Evolutionary conservation across 2,888 invertebrate species (phyloP).

Genomic region (Dicranocentrus wangi): DNA sequence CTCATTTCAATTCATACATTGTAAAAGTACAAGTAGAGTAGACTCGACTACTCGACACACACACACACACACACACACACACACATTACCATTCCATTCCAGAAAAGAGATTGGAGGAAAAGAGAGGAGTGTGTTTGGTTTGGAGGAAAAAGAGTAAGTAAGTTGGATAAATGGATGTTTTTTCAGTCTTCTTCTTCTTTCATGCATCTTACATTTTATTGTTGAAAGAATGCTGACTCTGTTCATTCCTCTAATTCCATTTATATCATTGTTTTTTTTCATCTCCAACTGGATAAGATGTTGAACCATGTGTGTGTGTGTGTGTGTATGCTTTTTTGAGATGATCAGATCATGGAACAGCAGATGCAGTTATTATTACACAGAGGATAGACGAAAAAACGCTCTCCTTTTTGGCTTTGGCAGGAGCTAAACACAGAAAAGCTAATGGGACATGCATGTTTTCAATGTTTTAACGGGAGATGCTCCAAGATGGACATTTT

Average conservation of each 20-base stretch:
- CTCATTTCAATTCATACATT: constrained; percentile 30
- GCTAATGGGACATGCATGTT: constrained; percentile 23
- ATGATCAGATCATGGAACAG: constrained; percentile 5
- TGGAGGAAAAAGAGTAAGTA: constrained; percentile 7
- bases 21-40: no score
- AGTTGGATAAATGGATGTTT: background rate
- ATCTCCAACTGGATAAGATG: constrained; percentile 6
- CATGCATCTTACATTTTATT: constrained; percentile 21
- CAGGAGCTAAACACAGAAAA: constrained; percentile 8
- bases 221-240: constrained; percentile 35
- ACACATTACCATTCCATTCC: constrained; percentile 23
- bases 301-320: constrained; percentile 6
- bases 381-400: background rate
- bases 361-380: constrained; percentile 11
- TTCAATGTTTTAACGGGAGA: background rate
- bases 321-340: background rate
- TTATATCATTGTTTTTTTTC: constrained; percentile 24
- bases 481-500: background rate
- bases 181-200: background rate
- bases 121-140: constrained; percentile 45
- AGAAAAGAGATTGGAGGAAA: constrained; percentile 46
- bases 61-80: background rate
- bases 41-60: no score
- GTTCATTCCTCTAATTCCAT: constrained; percentile 32
- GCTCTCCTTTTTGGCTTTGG: constrained; percentile 10